Conservation (phyloP, 2,113 vertebrate species). For the Bufo bufo region DNA sequence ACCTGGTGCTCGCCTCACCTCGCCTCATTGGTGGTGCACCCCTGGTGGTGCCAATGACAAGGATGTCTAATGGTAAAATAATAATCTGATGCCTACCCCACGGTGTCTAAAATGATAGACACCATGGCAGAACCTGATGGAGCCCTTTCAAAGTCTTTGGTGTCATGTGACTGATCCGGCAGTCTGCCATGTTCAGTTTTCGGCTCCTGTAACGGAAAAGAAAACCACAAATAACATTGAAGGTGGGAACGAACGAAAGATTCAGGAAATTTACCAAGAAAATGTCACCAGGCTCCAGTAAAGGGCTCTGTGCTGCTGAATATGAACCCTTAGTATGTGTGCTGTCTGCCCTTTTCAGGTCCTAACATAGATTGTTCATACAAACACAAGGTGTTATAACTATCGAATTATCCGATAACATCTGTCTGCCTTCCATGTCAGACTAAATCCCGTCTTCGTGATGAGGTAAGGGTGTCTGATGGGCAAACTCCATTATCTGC, state of each 20-base stretch:
- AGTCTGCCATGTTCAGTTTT: too few relatives aligned
- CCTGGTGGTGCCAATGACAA: too few relatives aligned
- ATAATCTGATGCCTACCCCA: too few relatives aligned
- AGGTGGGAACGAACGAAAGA: neutral
- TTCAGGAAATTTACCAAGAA: neutral
- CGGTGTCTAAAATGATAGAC: too few relatives aligned
- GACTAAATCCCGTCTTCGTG: slow-evolving; percentile 23
- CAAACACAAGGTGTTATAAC: slow-evolving; percentile 39
- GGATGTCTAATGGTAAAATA: too few relatives aligned
- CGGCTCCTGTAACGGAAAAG: too few relatives aligned
- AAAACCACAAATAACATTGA: too few relatives aligned
- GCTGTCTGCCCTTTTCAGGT: neutral
- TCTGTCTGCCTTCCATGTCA: slow-evolving; percentile 43
- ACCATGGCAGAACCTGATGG: too few relatives aligned
- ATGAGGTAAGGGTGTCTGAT: slow-evolving; percentile 20
- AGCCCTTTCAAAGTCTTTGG: too few relatives aligned
- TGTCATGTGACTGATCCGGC: too few relatives aligned
- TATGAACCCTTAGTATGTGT: neutral
- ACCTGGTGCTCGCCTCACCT: too few relatives aligned
- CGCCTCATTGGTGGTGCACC: too few relatives aligned
- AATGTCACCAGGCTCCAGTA: neutral
- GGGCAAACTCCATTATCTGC: slow-evolving; percentile 6
- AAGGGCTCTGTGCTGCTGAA: neutral
- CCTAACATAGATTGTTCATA: slow-evolving; percentile 35
- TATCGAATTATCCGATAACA: slow-evolving; percentile 53